A percentile compares a stretch with the other conserved stretches of the same genome.
These are phyloP conservation scores for Xanthorhoe spadicearia DNA, from an alignment of 2,888 invertebrate genomes.

Conservation along the genomic window DNA sequence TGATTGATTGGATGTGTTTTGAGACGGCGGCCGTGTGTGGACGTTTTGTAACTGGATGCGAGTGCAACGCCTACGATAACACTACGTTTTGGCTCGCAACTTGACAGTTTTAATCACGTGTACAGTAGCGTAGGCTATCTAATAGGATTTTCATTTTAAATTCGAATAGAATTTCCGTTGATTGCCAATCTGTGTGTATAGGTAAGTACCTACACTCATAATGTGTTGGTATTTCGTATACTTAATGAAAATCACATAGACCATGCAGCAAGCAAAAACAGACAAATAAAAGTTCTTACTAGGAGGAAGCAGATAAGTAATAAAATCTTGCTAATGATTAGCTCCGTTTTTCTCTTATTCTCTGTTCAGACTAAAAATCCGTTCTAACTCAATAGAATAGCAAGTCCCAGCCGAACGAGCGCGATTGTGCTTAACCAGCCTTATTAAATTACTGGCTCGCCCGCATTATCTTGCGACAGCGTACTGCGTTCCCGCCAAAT, in stretches of 20 bases:
- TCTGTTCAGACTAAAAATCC: conserved; percentile 31
- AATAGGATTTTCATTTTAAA: neutral
- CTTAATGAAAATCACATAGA: neutral
- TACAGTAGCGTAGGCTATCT: conserved; percentile 2
- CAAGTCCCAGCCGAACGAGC: conserved; percentile 43
- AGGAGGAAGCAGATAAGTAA: neutral
- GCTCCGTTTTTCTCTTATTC: conserved; percentile 4
- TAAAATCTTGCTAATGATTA: neutral
- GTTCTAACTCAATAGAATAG: conserved; percentile 44
- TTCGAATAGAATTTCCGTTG: conserved; percentile 10
- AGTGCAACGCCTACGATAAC: conserved; percentile 19
- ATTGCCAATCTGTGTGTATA: neutral
- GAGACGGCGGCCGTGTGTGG: conserved; percentile 23
- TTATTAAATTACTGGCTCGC: conserved; percentile 49
- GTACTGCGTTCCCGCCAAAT: conserved; percentile 70
- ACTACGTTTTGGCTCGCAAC: conserved; percentile 18
- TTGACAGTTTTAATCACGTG: conserved; percentile 26
- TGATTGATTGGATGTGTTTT: conserved; percentile 66
- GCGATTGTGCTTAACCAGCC: conserved; percentile 47
- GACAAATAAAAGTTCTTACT: neutral
- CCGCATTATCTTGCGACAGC: conserved; percentile 68
- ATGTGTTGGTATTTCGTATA: neutral
- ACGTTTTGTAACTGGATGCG: conserved; percentile 16
- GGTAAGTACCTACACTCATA: neutral
- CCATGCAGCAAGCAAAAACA: neutral